A percentile compares a stretch with the other conserved stretches of the same genome.
Evolutionary conservation across 2,797 vertebrate genomes (phyloP).

Genomic region (Prunella strophiata): DNA sequence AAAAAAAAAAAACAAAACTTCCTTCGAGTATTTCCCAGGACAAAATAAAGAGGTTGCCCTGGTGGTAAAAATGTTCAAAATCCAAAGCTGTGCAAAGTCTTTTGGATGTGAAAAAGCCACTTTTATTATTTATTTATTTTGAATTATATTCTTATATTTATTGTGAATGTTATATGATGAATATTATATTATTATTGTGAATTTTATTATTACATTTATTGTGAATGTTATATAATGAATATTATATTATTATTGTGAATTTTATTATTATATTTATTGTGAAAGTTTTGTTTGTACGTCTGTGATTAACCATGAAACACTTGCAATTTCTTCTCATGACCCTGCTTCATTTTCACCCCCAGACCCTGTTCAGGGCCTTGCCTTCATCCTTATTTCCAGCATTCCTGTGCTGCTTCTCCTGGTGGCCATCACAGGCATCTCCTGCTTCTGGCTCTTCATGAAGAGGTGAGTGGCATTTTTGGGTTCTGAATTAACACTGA

Average conservation of each 20-base stretch:
- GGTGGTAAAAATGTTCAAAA: not conserved
- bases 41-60: not conserved
- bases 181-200: no score
- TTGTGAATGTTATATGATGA: no score
- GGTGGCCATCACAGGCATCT: constrained; percentile 74
- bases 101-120: not conserved
- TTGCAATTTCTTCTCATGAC: not conserved
- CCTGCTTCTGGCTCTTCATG: constrained; percentile 81
- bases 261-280: no score
- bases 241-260: no score
- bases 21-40: not conserved
- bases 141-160: no score
- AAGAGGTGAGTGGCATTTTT: constrained; percentile 81
- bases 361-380: constrained; percentile 78
- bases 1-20: not conserved
- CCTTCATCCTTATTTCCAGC: constrained; percentile 86
- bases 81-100: not conserved
- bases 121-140: not conserved
- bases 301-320: not conserved
- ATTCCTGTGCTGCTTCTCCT: constrained; percentile 85
- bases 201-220: no score
- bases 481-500: not conserved
- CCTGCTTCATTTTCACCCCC: not conserved
- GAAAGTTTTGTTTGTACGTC: not conserved
- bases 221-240: no score